Evolutionary conservation across 37 sponge, comb jelly and placozoan genomes (phyloP).

Genomic region (Oscarella lobularis): DNA sequence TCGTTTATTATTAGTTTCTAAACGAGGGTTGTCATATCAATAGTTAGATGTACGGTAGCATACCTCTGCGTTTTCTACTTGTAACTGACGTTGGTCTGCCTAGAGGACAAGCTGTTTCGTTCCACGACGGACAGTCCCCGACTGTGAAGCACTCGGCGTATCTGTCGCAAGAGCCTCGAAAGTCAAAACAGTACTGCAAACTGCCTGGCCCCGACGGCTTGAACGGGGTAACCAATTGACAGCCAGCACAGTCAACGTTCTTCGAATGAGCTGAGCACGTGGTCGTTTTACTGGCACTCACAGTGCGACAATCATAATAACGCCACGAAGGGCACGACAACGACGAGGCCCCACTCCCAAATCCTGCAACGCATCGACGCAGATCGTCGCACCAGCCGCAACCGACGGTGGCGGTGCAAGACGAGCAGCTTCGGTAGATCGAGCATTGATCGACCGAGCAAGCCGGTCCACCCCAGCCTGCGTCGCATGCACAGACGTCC

Average conservation of each 20-base stretch:
- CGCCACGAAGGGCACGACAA: not conserved
- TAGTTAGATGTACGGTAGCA: too few species aligned
- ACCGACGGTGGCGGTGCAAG: not conserved
- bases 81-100: too few species aligned
- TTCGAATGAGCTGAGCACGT: not conserved
- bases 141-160: conserved; percentile 3
- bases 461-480: not conserved
- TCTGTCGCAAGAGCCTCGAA: not conserved
- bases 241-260: not conserved
- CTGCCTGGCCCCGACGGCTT: not conserved
- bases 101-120: too few species aligned
- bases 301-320: not conserved
- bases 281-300: not conserved
- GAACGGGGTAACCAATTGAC: not conserved
- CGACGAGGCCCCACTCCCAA: not conserved
- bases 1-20: too few species aligned
- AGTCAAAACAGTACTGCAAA: not conserved
- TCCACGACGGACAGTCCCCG: too few species aligned
- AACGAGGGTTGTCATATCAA: too few species aligned
- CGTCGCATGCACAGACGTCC: not conserved
- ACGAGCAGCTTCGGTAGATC: not conserved
- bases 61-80: too few species aligned
- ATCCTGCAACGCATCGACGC: not conserved
- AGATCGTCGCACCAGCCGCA: not conserved
- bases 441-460: not conserved